These are phyloP conservation scores for Bombyx huttoni DNA, from an alignment of 2,888 invertebrate species.

Conservation along the genomic window DNA sequence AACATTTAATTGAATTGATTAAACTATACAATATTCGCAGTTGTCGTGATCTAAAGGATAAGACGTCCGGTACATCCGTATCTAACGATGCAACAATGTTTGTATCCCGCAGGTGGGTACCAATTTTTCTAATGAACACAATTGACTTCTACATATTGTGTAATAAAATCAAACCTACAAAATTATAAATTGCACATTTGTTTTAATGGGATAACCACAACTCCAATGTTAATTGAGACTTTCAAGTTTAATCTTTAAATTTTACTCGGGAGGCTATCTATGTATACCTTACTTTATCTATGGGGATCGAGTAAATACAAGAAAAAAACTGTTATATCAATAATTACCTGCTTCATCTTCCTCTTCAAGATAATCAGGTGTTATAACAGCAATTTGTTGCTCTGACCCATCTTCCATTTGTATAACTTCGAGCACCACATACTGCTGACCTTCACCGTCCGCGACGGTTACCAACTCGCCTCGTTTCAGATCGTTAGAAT, in stretches of 20 bases:
- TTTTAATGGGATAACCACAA: neutral
- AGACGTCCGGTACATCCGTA: no score
- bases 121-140: no score
- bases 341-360: constrained; percentile 17
- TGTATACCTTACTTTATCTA: no score
- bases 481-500: constrained; percentile 28
- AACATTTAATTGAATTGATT: no score
- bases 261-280: no score
- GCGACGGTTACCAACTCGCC: constrained; percentile 45
- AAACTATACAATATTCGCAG: no score
- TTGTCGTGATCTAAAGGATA: no score
- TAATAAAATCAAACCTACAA: no score
- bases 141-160: no score
- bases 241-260: no score
- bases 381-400: constrained; percentile 69
- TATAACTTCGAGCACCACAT: constrained; percentile 92
- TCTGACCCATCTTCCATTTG: constrained; percentile 81
- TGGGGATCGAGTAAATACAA: neutral
- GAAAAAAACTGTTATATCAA: constrained; percentile 13
- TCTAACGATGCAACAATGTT: no score
- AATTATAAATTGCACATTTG: neutral
- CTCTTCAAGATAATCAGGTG: constrained; percentile 42
- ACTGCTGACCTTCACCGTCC: constrained; percentile 78
- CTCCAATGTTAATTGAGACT: neutral
- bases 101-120: no score